Conservation (phyloP, 2,888 invertebrate species). For the Antitype chi region DNA sequence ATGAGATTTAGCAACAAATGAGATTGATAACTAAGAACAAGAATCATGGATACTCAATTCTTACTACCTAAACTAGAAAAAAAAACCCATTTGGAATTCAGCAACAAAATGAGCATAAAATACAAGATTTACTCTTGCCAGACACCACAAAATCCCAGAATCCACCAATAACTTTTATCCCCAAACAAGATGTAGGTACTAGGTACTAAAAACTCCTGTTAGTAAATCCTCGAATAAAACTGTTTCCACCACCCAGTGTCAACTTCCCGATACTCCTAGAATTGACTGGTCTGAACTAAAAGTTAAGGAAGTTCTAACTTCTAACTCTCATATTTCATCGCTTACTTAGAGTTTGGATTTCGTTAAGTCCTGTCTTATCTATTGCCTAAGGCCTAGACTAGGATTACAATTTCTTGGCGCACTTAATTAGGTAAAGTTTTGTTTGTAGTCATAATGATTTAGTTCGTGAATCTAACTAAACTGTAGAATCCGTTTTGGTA, state of each 20-base stretch:
- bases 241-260: conserved; percentile 1
- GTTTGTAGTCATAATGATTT: not conserved
- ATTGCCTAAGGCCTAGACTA: conserved; percentile 4
- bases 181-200: conserved; percentile 7
- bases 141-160: not conserved
- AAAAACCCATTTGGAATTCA: not conserved
- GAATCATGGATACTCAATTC: not conserved
- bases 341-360: conserved; percentile 33
- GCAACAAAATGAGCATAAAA: not conserved
- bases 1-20: not conserved
- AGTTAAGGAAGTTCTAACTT: conserved; percentile 26
- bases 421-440: conserved; percentile 18
- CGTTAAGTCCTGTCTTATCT: conserved; percentile 26
- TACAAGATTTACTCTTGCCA: conserved; percentile 15
- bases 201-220: conserved; percentile 17
- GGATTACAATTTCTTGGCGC: not conserved
- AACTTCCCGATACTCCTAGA: conserved; percentile 32
- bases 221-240: conserved; percentile 28
- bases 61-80: not conserved
- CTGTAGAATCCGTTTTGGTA: too few species aligned
- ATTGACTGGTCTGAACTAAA: conserved; percentile 13
- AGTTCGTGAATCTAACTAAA: not conserved
- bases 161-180: conserved; percentile 20
- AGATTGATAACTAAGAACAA: not conserved
- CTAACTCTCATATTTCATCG: conserved; percentile 36